phyloP scores from a whole-genome alignment of 1,140 invertebrate genomes.

The Drosophila punjabiensis region DNA sequence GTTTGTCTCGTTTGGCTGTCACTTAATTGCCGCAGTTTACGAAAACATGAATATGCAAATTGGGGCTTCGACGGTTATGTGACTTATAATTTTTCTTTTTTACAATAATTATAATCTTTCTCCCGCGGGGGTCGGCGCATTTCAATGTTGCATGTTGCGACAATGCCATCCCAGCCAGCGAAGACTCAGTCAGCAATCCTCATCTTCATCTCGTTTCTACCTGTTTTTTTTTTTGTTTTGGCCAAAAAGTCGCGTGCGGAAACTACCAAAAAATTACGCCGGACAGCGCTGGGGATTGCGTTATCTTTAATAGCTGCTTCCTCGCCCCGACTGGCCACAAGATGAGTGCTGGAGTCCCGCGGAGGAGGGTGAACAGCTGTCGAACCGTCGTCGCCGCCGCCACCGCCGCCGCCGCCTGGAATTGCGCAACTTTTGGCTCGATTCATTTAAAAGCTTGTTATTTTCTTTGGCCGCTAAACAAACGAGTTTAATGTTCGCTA shows the following conservation, averaged over 20 bases:
- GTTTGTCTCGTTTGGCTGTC: conserved; percentile 8
- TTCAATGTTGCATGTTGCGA: conserved; percentile 59
- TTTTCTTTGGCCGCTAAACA: conserved; percentile 26
- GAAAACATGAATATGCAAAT: conserved; percentile 57
- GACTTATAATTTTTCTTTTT: conserved; percentile 23
- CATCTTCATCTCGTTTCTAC: conserved; percentile 17
- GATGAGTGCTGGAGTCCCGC: conserved; percentile 10
- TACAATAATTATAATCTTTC: conserved; percentile 27
- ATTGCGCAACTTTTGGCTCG: conserved; percentile 37
- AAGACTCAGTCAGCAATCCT: neutral
- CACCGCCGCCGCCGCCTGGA: conserved; percentile 3
- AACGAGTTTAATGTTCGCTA: conserved; percentile 41
- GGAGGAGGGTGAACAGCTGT: conserved; percentile 33
- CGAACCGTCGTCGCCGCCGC: conserved; percentile 12
- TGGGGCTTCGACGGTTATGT: conserved; percentile 26
- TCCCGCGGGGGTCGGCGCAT: conserved; percentile 28
- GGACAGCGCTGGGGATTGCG: conserved; percentile 36
- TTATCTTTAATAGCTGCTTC: conserved; percentile 48
- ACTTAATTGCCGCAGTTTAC: conserved; percentile 55
- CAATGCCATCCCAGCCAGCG: conserved; percentile 26
- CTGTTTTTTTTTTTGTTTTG: neutral
- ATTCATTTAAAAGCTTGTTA: conserved; percentile 28
- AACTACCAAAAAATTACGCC: conserved; percentile 55
- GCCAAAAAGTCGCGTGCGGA: conserved; percentile 67
- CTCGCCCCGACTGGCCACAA: conserved; percentile 16